Conservation (phyloP, 2,113 vertebrate species). For the Sapajus apella region DNA sequence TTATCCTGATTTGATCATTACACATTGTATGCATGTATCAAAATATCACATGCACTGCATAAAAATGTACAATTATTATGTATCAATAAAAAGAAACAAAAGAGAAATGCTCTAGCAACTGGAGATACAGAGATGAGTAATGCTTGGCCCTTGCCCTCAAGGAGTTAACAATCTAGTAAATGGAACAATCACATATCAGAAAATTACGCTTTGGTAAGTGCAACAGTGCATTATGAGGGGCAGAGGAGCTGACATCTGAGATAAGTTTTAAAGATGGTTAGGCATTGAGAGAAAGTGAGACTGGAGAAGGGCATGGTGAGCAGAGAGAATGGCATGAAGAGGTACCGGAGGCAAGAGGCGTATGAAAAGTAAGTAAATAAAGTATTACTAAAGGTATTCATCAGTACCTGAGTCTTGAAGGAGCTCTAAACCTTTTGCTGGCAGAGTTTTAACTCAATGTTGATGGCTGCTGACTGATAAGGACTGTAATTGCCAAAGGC, state of each 20-base stretch:
- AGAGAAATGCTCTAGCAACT: too few species aligned
- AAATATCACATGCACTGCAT: too few species aligned
- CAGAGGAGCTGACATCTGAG: neutral
- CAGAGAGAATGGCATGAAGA: neutral
- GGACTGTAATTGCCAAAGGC: neutral
- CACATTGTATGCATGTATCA: too few species aligned
- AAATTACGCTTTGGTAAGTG: neutral
- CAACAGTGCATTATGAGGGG: neutral
- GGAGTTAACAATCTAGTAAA: constrained; percentile 15
- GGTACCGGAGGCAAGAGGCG: neutral
- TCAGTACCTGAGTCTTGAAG: neutral
- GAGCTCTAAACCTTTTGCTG: neutral
- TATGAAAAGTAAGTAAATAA: neutral
- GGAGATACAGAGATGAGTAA: neutral
- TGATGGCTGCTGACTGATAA: neutral
- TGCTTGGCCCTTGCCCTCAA: neutral
- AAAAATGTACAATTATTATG: too few species aligned
- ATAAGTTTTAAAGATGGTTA: neutral
- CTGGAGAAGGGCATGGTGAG: neutral
- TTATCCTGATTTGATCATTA: too few species aligned
- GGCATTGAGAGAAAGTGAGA: neutral
- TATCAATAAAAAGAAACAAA: too few species aligned
- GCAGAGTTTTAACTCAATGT: neutral
- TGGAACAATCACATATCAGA: neutral
- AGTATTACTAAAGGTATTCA: neutral